Evolutionary conservation across 2,113 vertebrate genomes (phyloP).

Genomic region (Misgurnus mizolepis): DNA sequence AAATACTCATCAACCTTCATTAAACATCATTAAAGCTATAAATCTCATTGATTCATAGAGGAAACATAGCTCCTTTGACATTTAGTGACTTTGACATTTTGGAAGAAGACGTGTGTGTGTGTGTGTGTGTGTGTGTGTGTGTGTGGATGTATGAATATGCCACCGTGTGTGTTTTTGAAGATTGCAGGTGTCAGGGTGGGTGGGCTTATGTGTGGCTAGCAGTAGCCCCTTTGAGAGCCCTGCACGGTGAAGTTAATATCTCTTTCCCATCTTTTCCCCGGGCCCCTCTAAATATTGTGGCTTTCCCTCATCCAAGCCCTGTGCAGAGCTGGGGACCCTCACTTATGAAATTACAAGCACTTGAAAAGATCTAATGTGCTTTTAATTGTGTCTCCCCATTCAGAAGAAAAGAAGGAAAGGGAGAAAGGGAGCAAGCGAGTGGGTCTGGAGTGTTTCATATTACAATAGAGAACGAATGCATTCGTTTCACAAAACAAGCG

Average conservation of each 20-base stretch:
- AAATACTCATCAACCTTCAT: conserved; percentile 29
- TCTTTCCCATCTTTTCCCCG: conserved; percentile 79
- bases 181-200: conserved; percentile 67
- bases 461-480: conserved; percentile 69
- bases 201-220: conserved; percentile 68
- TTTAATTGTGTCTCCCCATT: conserved; percentile 76
- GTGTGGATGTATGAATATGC: conserved; percentile 37
- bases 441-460: conserved; percentile 71
- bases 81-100: background rate
- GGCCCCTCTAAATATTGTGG: conserved; percentile 72
- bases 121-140: background rate
- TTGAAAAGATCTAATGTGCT: conserved; percentile 83
- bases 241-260: conserved; percentile 75
- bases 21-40: conserved; percentile 7
- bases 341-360: conserved; percentile 82
- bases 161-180: conserved; percentile 50
- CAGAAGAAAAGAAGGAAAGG: conserved; percentile 59
- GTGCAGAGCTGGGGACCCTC: conserved; percentile 53
- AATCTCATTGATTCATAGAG: conserved; percentile 23
- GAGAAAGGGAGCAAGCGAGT: conserved; percentile 33
- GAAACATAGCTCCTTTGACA: conserved; percentile 9
- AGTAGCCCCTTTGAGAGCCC: conserved; percentile 69
- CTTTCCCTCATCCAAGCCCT: conserved; percentile 63
- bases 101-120: background rate
- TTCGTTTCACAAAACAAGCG: conserved; percentile 63